Evolutionary conservation across 2,797 vertebrate species (phyloP).

Genomic region (Coccyzus lansbergi): DNA sequence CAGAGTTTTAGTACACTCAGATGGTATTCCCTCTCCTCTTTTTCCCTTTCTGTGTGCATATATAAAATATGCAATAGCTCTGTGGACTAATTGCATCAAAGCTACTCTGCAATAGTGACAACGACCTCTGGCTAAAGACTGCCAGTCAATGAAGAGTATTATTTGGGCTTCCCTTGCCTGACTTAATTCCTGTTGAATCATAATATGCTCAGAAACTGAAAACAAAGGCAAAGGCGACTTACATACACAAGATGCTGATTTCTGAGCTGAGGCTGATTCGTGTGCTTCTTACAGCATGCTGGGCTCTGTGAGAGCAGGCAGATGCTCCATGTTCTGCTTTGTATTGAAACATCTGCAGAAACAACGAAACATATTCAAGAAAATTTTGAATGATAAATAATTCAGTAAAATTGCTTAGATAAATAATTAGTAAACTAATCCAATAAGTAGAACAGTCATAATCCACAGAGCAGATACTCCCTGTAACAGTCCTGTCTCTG

Average conservation of each 20-base stretch:
- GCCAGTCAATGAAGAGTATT: neutral
- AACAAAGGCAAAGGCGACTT: neutral
- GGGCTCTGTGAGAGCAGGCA: neutral
- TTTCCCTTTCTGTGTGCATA: too few species aligned
- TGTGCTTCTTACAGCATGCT: too few species aligned
- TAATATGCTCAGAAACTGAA: neutral
- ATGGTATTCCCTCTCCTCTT: neutral
- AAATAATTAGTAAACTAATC: neutral
- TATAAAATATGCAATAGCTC: neutral
- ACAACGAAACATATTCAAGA: neutral
- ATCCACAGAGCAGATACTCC: neutral
- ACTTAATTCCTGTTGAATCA: neutral
- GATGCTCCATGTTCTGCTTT: neutral
- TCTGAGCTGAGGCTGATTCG: neutral
- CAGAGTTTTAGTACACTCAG: neutral
- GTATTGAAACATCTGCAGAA: neutral
- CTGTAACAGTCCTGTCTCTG: neutral
- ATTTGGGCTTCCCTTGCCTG: neutral
- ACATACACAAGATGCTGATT: neutral
- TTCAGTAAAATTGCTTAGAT: neutral
- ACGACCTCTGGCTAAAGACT: neutral
- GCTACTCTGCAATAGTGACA: neutral
- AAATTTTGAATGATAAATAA: neutral
- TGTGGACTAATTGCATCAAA: neutral
- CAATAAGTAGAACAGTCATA: neutral